Evolutionary conservation across 2,113 vertebrate species (phyloP), one percentile per base, ranked within the genome.

Genomic region (Pachyramphus minor): DNA sequence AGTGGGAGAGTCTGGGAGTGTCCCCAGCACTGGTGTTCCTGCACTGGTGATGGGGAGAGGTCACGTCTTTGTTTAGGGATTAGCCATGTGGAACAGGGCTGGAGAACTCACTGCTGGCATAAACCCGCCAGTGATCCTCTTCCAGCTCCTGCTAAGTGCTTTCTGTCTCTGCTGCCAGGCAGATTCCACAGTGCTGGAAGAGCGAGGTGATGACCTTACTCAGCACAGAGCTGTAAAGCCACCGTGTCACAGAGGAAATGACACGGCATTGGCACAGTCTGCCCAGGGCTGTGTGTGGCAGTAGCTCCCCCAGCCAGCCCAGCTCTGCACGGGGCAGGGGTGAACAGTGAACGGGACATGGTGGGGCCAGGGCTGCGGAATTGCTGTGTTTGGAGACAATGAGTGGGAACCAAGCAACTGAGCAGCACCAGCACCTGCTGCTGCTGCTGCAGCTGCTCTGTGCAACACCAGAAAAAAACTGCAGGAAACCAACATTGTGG

Each of bases 341-440:
- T 1, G 77, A 31, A 24, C 24, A 1, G 44, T 1, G 10, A 30
- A 3, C 0, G 19, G 52, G 45, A 2, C 41, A 17, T 1, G 11
- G 50, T 8, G 11, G 20, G 63, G 17, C 31, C 49, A 0, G 3
- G 39, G 42, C 63, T 5, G 30, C 3, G 20, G 13, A 5, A 30
- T 12, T 45, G 72, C 45, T 6, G 56, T 33, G 2, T 21, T 50
- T 4, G 62, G 74, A 30, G 15, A 21, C n/a, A 2, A 22, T 9
- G 64, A 19, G n/a, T 0, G 45, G 13, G 3, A 33, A 1, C 20
- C 24, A 2, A 7, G 41, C 5, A 18, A 42, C 52, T 1, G 58
- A 56, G 75, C 28, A 11, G 67, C 67, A 12, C 45, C 49, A 2
- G 85, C 42, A 2, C 27, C 6, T 2, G 28, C 35, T 20, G 28